Percentiles rank a stretch among this genome's conserved stretches.
Evolutionary conservation across 1,140 invertebrate species (phyloP).

Genomic region (Coptotermes formosanus): DNA sequence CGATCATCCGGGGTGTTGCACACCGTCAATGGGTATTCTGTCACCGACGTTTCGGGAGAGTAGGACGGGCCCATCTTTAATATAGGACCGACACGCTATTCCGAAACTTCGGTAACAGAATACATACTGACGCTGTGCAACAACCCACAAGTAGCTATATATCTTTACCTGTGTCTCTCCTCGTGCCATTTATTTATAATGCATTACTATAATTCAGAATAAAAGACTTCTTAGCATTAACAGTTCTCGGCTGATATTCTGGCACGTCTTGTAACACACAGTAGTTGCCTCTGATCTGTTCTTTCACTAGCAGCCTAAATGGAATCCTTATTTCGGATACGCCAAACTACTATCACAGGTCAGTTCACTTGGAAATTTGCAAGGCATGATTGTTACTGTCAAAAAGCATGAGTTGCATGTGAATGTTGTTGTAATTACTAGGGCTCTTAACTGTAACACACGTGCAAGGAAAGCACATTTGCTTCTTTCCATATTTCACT

Average conservation of each 20-base stretch:
- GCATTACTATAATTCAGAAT: background rate
- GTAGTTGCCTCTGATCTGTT: background rate
- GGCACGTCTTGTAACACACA: background rate
- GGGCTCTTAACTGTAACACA: background rate
- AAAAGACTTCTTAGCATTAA: background rate
- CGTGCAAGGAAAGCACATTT: background rate
- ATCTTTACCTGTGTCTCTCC: background rate
- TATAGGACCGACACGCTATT: no score
- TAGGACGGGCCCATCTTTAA: no score
- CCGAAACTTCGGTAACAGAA: no score
- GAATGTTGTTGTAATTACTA: no score
- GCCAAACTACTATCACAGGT: constrained; percentile 50
- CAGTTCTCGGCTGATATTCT: background rate
- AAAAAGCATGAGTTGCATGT: background rate
- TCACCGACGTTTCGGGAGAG: no score
- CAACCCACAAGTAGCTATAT: no score
- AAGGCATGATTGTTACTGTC: background rate
- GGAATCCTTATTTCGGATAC: constrained; percentile 53
- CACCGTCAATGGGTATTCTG: no score
- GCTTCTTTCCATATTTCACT: no score
- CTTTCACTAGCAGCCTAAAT: constrained; percentile 44
- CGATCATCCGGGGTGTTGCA: no score
- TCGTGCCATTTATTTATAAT: background rate
- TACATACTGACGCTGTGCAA: no score
- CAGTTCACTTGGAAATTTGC: constrained; percentile 30